Evolutionary conservation across 2,797 vertebrate genomes (phyloP).

Genomic region (Mycteria americana): DNA sequence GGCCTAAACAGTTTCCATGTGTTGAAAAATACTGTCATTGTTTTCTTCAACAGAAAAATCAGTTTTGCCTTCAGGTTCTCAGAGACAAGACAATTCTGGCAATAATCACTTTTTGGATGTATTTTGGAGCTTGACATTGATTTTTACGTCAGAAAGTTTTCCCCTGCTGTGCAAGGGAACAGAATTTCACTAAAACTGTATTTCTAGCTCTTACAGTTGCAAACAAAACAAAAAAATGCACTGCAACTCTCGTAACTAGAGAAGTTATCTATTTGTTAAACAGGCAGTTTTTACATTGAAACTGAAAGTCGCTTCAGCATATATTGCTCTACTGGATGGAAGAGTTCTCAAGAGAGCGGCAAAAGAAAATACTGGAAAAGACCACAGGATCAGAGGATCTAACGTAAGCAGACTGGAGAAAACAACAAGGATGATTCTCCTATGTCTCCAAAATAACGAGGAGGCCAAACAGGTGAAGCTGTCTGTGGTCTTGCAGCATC

Average conservation of each 20-base stretch:
- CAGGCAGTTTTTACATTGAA: neutral
- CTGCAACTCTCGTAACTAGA: neutral
- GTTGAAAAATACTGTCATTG: neutral
- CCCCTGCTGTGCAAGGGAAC: neutral
- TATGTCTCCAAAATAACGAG: neutral
- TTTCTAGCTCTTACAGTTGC: neutral
- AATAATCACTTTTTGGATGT: neutral
- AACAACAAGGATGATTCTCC: neutral
- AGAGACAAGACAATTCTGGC: neutral
- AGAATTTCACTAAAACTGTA: neutral
- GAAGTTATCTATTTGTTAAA: neutral
- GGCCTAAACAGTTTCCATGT: neutral
- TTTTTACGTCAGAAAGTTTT: neutral
- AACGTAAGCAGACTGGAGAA: neutral
- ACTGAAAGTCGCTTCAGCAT: neutral
- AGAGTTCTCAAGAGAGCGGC: neutral
- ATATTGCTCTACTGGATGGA: neutral
- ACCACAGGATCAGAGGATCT: neutral
- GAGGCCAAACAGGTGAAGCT: neutral
- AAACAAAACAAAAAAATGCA: neutral
- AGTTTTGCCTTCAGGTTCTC: neutral
- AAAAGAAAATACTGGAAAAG: neutral
- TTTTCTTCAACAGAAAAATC: conserved; percentile 24
- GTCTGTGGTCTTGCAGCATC: neutral
- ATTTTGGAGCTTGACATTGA: neutral